Evolutionary conservation across 2,797 vertebrate species (phyloP).

Genomic region (Peromyscus melanophrys): DNA sequence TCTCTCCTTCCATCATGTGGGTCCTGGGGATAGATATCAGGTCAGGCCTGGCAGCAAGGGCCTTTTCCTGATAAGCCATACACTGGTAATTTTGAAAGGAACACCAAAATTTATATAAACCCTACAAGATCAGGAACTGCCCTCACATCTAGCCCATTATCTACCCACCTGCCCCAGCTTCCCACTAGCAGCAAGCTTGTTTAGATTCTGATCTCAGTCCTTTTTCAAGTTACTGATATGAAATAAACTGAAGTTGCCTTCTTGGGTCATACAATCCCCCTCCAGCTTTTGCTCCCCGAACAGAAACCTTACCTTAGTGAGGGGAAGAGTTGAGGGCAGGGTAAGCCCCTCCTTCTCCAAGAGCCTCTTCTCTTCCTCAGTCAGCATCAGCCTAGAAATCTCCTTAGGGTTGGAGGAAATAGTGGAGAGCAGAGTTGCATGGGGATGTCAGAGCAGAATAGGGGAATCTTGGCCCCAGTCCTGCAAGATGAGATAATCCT

Average conservation of each 20-base stretch:
- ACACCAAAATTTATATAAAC: not conserved
- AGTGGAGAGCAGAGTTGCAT: constrained; percentile 29
- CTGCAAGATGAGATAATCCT: not conserved
- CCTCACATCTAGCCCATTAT: not conserved
- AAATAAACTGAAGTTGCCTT: constrained; percentile 53
- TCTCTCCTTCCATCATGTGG: not conserved
- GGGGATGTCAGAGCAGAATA: not conserved
- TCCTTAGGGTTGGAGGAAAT: constrained; percentile 82
- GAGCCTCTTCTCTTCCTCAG: constrained; percentile 94
- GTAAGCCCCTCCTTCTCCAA: constrained; percentile 93
- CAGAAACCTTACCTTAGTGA: constrained; percentile 92
- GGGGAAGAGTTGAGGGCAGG: constrained; percentile 92
- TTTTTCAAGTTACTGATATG: constrained; percentile 25
- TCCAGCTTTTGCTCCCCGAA: not conserved
- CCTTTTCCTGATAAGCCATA: not conserved
- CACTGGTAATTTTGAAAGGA: constrained; percentile 25
- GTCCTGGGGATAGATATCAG: not conserved
- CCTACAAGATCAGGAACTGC: constrained; percentile 19
- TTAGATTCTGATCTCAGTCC: not conserved
- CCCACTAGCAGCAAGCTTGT: not conserved
- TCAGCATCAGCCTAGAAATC: constrained; percentile 92
- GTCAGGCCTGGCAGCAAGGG: not conserved
- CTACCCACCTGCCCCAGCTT: not conserved
- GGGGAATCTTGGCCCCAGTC: not conserved
- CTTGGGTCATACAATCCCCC: not conserved